phyloP scores from a whole-genome alignment of 2,797 vertebrate species.

The Micrastur ruficollis region DNA sequence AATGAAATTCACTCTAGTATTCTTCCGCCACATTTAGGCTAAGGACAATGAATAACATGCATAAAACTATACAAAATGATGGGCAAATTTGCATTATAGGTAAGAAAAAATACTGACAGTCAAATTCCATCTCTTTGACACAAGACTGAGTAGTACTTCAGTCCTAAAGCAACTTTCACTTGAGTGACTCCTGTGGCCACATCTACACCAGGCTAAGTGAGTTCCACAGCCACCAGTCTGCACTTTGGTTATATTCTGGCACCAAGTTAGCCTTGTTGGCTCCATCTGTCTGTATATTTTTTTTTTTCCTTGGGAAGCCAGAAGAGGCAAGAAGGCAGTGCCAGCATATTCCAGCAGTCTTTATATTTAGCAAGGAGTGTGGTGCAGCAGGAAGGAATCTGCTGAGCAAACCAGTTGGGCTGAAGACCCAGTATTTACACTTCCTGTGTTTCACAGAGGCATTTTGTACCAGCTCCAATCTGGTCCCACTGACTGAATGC shows the following conservation, averaged over 20 bases:
- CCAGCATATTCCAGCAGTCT: neutral
- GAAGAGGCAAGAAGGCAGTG: neutral
- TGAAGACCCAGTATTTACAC: neutral
- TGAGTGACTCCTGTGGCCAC: neutral
- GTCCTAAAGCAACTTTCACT: neutral
- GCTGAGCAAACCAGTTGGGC: neutral
- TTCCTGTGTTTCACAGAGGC: neutral
- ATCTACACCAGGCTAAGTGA: neutral
- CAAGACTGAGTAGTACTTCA: neutral
- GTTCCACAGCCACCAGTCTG: neutral
- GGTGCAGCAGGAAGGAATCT: neutral
- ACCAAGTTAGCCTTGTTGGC: neutral
- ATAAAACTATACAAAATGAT: neutral
- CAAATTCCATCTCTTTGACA: neutral
- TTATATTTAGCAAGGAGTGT: neutral
- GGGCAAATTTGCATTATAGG: neutral
- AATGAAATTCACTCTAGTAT: neutral
- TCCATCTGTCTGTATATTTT: neutral
- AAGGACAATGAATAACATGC: neutral
- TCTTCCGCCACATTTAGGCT: neutral
- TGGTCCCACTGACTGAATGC: neutral
- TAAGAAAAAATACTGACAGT: neutral
- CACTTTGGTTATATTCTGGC: neutral
- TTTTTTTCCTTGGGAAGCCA: neutral
- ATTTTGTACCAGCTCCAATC: neutral